Percentiles rank a stretch among this genome's conserved stretches.
Conservation (phyloP, 1,140 invertebrate species). For the Drosophila guanche region DNA sequence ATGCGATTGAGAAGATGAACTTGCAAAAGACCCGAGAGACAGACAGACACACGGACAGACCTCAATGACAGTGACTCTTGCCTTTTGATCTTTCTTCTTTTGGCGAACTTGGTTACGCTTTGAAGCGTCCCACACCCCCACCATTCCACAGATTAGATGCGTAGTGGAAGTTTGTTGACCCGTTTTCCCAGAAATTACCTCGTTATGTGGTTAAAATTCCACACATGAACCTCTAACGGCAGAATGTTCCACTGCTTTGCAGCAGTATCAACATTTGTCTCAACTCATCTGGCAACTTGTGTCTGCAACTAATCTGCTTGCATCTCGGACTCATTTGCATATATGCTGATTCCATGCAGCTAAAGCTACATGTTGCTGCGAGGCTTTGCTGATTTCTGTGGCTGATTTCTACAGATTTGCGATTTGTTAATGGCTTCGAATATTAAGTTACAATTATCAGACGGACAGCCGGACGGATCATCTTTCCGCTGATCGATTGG, state of each 20-base stretch:
- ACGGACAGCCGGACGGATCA: constrained; percentile 13
- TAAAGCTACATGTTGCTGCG: constrained; percentile 22
- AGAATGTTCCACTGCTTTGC: not conserved
- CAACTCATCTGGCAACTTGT: not conserved
- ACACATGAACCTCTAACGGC: constrained; percentile 43
- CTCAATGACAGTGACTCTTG: constrained; percentile 50
- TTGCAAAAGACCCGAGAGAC: constrained; percentile 36
- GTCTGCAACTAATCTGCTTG: not conserved
- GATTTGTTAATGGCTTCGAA: constrained; percentile 69
- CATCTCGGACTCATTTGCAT: no score
- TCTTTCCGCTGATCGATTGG: constrained; percentile 32
- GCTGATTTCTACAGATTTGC: constrained; percentile 66
- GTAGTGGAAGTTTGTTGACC: constrained; percentile 59
- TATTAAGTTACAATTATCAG: constrained; percentile 76
- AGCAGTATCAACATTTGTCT: no score
- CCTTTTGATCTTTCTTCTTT: constrained; percentile 22
- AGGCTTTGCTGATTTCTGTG: constrained; percentile 33
- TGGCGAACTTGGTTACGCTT: constrained; percentile 70
- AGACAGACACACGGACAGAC: constrained; percentile 21
- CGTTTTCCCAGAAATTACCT: constrained; percentile 46
- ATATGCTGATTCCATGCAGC: not conserved
- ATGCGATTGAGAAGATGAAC: constrained; percentile 62
- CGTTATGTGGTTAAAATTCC: no score
- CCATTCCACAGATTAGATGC: not conserved
- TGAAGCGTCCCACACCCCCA: constrained; percentile 38